These are phyloP conservation scores for Ferrisia virgata DNA, from an alignment of 2,888 invertebrate species.

Conservation along the genomic window DNA sequence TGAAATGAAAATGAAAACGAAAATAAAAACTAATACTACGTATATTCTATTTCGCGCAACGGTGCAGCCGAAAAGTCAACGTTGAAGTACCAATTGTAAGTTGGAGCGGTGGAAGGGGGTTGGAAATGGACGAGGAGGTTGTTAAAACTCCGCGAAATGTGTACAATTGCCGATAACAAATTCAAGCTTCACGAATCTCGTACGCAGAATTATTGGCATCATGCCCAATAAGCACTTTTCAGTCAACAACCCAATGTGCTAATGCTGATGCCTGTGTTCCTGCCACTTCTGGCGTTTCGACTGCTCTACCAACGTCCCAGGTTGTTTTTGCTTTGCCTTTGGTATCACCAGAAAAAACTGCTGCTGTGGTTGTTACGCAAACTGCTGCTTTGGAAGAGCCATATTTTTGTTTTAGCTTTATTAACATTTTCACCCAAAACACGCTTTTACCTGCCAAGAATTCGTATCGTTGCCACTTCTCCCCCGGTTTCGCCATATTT, in stretches of 20 bases:
- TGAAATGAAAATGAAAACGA: not conserved
- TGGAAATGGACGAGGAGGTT: not conserved
- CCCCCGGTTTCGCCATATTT: not conserved
- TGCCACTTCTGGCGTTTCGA: not conserved
- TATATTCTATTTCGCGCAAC: too few relatives aligned
- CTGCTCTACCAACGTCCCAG: not conserved
- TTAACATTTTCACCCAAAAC: constrained; percentile 24
- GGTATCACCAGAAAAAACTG: too few relatives aligned
- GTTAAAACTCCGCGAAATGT: constrained; percentile 31
- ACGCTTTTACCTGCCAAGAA: constrained; percentile 31
- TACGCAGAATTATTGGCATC: not conserved
- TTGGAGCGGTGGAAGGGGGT: not conserved
- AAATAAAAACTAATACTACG: not conserved
- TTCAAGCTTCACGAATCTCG: constrained; percentile 13
- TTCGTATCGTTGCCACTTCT: not conserved
- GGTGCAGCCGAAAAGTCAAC: too few relatives aligned
- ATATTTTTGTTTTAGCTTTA: constrained; percentile 32
- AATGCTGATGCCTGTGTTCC: not conserved
- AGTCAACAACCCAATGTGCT: constrained; percentile 4
- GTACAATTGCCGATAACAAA: constrained; percentile 33
- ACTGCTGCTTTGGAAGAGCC: not conserved
- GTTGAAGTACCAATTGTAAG: too few relatives aligned
- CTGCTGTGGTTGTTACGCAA: not conserved
- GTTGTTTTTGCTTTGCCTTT: too few relatives aligned
- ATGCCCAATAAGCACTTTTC: constrained; percentile 30